Percentiles rank a stretch among this genome's conserved stretches.
phyloP scores from a whole-genome alignment of 2,113 vertebrate genomes.

The Microcebus lehilahytsara region DNA sequence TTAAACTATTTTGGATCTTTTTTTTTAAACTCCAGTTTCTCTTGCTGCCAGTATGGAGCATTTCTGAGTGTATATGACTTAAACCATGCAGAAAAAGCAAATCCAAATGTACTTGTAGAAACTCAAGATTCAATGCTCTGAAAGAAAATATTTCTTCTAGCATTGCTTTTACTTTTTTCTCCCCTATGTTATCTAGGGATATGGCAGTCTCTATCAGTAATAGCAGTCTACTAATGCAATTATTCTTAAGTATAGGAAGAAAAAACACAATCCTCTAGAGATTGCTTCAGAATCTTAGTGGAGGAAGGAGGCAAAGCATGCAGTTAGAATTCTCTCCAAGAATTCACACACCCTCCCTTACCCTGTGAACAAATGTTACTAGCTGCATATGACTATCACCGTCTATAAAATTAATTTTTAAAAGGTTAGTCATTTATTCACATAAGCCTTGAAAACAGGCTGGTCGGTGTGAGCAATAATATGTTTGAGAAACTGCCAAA shows the following conservation, averaged over 20 bases:
- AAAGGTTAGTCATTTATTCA: not conserved
- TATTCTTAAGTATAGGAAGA: not conserved
- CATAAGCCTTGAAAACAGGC: not conserved
- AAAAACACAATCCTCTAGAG: not conserved
- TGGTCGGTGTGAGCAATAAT: not conserved
- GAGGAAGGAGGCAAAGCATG: not conserved
- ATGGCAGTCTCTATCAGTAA: not conserved
- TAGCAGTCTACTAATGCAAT: not conserved
- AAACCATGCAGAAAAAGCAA: not conserved
- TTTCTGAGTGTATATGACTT: not conserved
- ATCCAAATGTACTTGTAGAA: not conserved
- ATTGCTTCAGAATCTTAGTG: not conserved
- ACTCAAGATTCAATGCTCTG: not conserved
- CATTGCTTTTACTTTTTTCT: not conserved
- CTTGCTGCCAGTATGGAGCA: not conserved
- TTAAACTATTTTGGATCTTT: not conserved
- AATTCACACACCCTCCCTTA: not conserved
- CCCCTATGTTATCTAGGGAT: not conserved
- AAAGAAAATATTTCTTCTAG: not conserved
- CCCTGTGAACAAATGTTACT: not conserved
- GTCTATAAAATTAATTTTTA: not conserved
- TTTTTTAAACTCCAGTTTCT: not conserved
- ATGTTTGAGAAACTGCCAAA: not conserved
- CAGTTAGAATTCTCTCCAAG: not conserved
- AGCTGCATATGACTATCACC: not conserved